Conservation (phyloP, 2,888 invertebrate genomes). For the Diarsia dahlii region DNA sequence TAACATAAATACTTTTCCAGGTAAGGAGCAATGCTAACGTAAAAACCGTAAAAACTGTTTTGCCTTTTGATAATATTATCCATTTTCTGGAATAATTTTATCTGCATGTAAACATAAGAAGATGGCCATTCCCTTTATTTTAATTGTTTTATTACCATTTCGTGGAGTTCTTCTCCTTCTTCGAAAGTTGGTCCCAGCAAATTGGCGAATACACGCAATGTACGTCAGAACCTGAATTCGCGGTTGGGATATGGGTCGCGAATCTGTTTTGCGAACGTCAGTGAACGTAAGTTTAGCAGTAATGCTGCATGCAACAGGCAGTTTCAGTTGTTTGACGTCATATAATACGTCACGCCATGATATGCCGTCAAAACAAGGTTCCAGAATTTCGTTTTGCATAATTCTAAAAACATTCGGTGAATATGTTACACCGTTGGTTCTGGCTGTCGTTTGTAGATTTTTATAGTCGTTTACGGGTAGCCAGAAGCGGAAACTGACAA, state of each 20-base stretch:
- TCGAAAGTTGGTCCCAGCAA: not conserved
- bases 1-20: not conserved
- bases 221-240: constrained; percentile 21
- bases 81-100: constrained; percentile 12
- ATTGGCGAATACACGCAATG: constrained; percentile 7
- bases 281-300: constrained; percentile 13
- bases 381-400: constrained; percentile 16
- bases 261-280: constrained; percentile 24
- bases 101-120: not conserved
- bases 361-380: constrained; percentile 22
- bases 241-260: not conserved
- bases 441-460: not conserved
- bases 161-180: not conserved
- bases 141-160: not conserved
- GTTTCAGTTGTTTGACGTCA: constrained; percentile 54
- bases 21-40: not conserved
- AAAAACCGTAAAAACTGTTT: not conserved
- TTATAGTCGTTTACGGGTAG: too few relatives aligned
- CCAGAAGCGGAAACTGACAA: too few relatives aligned
- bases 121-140: not conserved
- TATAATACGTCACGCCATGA: constrained; percentile 29
- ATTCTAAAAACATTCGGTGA: constrained; percentile 9
- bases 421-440: not conserved
- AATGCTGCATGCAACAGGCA: constrained; percentile 43
- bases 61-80: too few relatives aligned